Percentiles rank a stretch among this genome's conserved stretches.
These are phyloP conservation scores for Halichondria panicea DNA, from an alignment of 37 sponge, comb jelly and placozoan species.

Conservation along the genomic window DNA sequence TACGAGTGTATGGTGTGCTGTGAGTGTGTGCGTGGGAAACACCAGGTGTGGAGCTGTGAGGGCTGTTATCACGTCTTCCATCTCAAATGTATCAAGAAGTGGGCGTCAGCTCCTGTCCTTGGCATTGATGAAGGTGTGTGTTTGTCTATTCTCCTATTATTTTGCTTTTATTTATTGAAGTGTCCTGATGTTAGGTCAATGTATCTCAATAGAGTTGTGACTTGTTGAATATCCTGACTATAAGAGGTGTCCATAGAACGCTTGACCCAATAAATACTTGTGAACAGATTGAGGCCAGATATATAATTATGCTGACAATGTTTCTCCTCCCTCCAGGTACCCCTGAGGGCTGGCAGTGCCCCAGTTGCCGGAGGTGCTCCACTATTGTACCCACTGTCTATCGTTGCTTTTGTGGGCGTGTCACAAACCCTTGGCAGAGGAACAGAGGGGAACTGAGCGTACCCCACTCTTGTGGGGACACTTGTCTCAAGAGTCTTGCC, in stretches of 20 bases:
- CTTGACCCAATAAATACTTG: neutral
- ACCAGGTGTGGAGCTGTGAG: slow-evolving; percentile 76
- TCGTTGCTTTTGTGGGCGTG: slow-evolving; percentile 83
- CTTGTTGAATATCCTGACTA: no score
- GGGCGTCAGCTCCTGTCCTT: slow-evolving; percentile 65
- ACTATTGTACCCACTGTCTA: slow-evolving; percentile 63
- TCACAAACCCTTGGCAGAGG: slow-evolving; percentile 37
- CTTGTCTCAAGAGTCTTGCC: slow-evolving; percentile 60
- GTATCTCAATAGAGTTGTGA: no score
- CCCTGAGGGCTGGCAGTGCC: slow-evolving; percentile 80
- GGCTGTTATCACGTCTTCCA: slow-evolving; percentile 83
- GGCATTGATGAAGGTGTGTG: slow-evolving; percentile 29
- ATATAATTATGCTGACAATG: neutral
- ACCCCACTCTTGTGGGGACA: slow-evolving; percentile 75
- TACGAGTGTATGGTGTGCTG: slow-evolving; percentile 87
- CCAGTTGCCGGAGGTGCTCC: slow-evolving; percentile 53
- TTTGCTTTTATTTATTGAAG: no score
- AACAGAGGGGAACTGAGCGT: slow-evolving; percentile 26
- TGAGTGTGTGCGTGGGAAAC: slow-evolving; percentile 40
- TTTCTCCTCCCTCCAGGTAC: slow-evolving; percentile 6
- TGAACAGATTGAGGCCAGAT: neutral
- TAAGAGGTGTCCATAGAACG: neutral
- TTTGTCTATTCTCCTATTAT: no score
- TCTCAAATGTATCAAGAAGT: slow-evolving; percentile 71
- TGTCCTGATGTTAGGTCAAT: no score